phyloP scores from a whole-genome alignment of 2,888 invertebrate genomes.

The Cantharis lateralis region DNA sequence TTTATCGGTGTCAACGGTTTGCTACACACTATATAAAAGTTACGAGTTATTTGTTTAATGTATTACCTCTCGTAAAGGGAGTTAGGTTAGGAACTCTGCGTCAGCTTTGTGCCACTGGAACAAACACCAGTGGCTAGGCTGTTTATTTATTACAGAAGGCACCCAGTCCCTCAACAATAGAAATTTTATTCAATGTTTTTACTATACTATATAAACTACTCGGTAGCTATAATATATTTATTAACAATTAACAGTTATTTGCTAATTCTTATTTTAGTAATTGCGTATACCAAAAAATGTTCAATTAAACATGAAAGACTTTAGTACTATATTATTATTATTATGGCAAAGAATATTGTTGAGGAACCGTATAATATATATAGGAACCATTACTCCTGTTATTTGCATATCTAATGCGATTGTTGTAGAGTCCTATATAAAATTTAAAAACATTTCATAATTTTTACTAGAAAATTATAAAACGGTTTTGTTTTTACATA shows the following conservation, averaged over 20 bases:
- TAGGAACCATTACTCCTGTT: slow-evolving; percentile 56
- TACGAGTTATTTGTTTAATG: slow-evolving; percentile 50
- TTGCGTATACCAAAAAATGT: slow-evolving; percentile 1
- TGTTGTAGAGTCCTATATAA: slow-evolving; percentile 48
- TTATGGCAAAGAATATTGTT: slow-evolving; percentile 45
- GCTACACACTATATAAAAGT: slow-evolving; percentile 54
- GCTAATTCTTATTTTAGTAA: background rate
- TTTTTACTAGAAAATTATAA: slow-evolving; percentile 33
- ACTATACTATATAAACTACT: background rate
- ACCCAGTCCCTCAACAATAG: slow-evolving; percentile 59
- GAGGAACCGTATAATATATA: slow-evolving; percentile 53
- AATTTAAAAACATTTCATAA: slow-evolving; percentile 33
- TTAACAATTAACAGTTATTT: slow-evolving; percentile 1
- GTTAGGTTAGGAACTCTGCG: slow-evolving; percentile 56
- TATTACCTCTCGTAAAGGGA: slow-evolving; percentile 53
- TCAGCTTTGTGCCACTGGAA: slow-evolving; percentile 44
- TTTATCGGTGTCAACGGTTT: slow-evolving; percentile 53
- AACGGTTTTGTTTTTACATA: slow-evolving; percentile 41
- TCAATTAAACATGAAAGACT: background rate
- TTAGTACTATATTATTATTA: background rate
- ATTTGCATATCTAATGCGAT: slow-evolving; percentile 52
- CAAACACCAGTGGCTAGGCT: slow-evolving; percentile 42
- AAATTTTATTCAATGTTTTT: slow-evolving; percentile 26
- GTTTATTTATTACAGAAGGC: slow-evolving; percentile 54
- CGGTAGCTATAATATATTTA: background rate